phyloP scores from a whole-genome alignment of 2,888 invertebrate species.

The Tachina lurida region DNA sequence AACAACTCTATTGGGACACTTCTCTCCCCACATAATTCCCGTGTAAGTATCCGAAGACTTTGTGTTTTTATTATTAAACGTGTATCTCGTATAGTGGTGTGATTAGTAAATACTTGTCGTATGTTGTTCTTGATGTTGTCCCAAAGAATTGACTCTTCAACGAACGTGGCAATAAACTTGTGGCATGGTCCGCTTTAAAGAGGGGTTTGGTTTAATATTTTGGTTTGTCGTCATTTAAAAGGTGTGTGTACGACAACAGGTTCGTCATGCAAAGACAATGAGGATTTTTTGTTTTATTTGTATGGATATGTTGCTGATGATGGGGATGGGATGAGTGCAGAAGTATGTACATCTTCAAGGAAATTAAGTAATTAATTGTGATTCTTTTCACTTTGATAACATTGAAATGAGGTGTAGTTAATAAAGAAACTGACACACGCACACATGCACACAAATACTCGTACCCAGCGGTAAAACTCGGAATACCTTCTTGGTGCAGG shows the following conservation, averaged over 20 bases:
- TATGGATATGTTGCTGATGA: constrained; percentile 31
- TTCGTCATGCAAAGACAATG: constrained; percentile 66
- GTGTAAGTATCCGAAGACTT: background rate
- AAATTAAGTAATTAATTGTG: constrained; percentile 74
- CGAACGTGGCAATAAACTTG: constrained; percentile 2
- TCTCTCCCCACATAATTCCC: constrained; percentile 8
- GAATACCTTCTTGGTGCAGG: too few species aligned
- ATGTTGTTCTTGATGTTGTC: constrained; percentile 8
- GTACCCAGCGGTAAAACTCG: too few species aligned
- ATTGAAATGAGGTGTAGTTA: constrained; percentile 60
- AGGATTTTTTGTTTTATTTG: constrained; percentile 55
- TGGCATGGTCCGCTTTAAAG: constrained; percentile 10
- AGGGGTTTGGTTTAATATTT: constrained; percentile 27
- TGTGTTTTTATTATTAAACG: constrained; percentile 22
- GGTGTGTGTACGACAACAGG: constrained; percentile 72
- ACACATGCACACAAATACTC: background rate
- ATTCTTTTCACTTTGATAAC: constrained; percentile 68
- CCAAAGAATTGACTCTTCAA: constrained; percentile 3
- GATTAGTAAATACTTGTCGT: constrained; percentile 33
- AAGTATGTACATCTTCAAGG: constrained; percentile 59
- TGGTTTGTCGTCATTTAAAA: constrained; percentile 46
- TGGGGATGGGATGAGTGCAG: background rate
- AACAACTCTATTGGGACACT: constrained; percentile 45
- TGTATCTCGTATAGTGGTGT: background rate
- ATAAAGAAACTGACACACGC: constrained; percentile 13